phyloP scores from a whole-genome alignment of 1,140 invertebrate species.

The Bombus superbus region DNA sequence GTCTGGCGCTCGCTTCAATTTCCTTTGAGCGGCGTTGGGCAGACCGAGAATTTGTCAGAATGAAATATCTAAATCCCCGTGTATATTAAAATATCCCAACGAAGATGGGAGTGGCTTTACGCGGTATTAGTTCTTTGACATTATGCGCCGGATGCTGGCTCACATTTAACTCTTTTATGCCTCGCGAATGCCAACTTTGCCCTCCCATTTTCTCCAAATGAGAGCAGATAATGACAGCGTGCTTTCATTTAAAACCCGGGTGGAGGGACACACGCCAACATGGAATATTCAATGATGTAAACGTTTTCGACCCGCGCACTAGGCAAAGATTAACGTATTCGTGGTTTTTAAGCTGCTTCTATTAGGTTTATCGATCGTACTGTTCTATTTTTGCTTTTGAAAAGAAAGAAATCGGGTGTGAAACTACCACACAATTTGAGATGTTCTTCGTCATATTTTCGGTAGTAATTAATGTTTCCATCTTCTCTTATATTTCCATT shows the following conservation, averaged over 20 bases:
- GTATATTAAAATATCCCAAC: conserved; percentile 42
- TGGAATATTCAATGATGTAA: not conserved
- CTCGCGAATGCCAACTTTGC: not conserved
- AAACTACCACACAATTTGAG: no score
- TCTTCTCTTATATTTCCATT: no score
- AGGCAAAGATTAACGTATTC: not conserved
- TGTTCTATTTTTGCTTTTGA: not conserved
- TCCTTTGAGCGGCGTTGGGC: conserved; percentile 6
- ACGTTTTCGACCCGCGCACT: not conserved
- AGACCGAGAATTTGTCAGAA: conserved; percentile 35
- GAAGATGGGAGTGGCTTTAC: not conserved
- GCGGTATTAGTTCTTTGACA: conserved; percentile 20
- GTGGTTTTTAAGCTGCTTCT: not conserved
- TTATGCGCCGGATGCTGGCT: not conserved
- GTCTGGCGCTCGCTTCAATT: conserved; percentile 34
- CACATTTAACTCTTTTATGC: not conserved
- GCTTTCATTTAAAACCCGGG: not conserved
- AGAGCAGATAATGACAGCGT: not conserved
- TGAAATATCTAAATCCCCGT: conserved; percentile 46
- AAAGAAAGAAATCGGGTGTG: not conserved
- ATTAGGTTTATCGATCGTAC: not conserved
- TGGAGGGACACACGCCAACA: no score
- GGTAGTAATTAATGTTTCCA: no score
- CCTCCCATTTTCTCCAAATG: conserved; percentile 3
- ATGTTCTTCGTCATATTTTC: no score